A percentile compares a stretch with the other conserved stretches of the same genome.
Conservation (phyloP, 2,888 invertebrate genomes). For the Catocala nupta region DNA sequence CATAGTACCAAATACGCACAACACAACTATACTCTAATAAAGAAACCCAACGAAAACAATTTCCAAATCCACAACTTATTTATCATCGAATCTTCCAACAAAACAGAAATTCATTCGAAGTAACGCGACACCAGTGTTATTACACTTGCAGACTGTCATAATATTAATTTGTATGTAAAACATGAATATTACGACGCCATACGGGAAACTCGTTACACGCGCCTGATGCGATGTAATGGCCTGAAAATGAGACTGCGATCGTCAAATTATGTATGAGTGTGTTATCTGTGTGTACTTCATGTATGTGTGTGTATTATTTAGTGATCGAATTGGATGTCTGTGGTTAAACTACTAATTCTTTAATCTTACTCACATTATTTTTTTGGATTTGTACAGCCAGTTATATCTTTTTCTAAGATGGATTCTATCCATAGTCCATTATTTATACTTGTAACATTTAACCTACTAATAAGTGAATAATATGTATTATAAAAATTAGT, state of each 20-base stretch:
- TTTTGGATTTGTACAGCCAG: no score
- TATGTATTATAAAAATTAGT: no score
- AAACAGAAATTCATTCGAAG: slow-evolving; percentile 35
- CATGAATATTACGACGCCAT: slow-evolving; percentile 52
- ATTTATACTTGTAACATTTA: no score
- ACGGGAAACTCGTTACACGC: slow-evolving; percentile 52
- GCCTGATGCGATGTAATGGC: slow-evolving; percentile 58
- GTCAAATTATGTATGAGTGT: slow-evolving; percentile 42
- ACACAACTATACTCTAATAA: background rate
- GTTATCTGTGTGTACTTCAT: slow-evolving; percentile 17
- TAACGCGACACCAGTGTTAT: slow-evolving; percentile 35
- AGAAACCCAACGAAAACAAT: slow-evolving; percentile 1
- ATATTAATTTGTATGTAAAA: slow-evolving; percentile 58
- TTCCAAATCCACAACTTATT: slow-evolving; percentile 4
- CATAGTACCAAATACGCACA: background rate
- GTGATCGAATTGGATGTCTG: background rate
- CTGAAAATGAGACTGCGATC: slow-evolving; percentile 64
- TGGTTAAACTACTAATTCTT: no score
- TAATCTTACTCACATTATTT: no score
- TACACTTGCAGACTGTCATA: slow-evolving; percentile 48
- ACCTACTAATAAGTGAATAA: no score
- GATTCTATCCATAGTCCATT: no score
- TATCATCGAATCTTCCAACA: slow-evolving; percentile 11
- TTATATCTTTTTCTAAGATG: no score
- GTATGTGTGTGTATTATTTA: background rate